Evolutionary conservation across 2,888 invertebrate genomes (phyloP), one percentile per base, ranked within the genome.

Genomic region (Pharmacophagus antenor): DNA sequence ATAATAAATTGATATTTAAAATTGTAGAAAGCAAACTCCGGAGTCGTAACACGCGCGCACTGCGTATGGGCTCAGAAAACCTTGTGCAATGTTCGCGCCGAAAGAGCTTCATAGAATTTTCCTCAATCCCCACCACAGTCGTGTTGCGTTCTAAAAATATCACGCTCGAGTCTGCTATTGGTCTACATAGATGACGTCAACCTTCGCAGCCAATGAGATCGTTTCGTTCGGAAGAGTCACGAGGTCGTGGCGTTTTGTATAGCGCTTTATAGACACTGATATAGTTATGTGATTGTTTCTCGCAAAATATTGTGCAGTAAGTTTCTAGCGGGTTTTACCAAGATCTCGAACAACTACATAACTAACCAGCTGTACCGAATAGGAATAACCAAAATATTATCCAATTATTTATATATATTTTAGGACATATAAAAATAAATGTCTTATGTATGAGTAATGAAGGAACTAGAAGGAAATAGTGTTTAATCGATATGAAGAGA

Each of bases 91-190:
- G 77, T 70, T 76, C 69, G 70, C 69, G 70, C 64, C 67, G 70
- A 58, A 65, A 59, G 74, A 62, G 62, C 64, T 70, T 65, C 68
- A 65, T 74, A 78, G 77, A 68, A 74, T 87, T 87, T 88, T 87
- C 85, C 82, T 81, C 76, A 68, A 76, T 77, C 85, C 90, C 89
- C 83, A 71, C 84, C 72, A 74, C 69, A 68, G 65, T 68, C 70
- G 66, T 73, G 52, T 76, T 70, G 66, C 67, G 76, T 82, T 88
- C 90, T 89, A 90, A 86, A 90, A 90, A 90, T 90, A 90, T 66
- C 76, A 70, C 63, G 42, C 42, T 67, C 60, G 52, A 44, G 41
- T 51, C 55, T 15, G 65, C 70, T 63, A 86, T 90, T 90, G 87
- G 90, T 56, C 60, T 53, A 7, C 60, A 48, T 4, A 62, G 61